Evolutionary conservation across 1,140 invertebrate genomes (phyloP).

Genomic region (Drosophila lacertosa): DNA sequence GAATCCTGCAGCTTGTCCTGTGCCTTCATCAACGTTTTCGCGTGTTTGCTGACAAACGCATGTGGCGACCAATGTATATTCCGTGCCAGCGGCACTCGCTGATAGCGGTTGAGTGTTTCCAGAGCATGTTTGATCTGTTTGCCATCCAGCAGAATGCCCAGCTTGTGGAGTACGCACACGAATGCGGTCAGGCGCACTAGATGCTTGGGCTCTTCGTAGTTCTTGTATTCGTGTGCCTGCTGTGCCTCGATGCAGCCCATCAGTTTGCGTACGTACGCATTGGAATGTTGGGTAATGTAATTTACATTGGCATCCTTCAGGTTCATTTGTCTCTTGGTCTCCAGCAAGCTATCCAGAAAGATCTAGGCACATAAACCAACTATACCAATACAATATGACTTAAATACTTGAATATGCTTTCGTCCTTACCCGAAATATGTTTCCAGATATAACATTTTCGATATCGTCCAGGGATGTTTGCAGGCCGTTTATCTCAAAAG

Average conservation of each 20-base stretch:
- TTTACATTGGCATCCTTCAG: constrained; percentile 86
- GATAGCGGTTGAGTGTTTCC: constrained; percentile 42
- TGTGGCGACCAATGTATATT: constrained; percentile 54
- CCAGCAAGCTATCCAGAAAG: constrained; percentile 88
- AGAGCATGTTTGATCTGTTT: constrained; percentile 44
- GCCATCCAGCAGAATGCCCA: constrained; percentile 58
- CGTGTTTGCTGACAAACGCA: constrained; percentile 47
- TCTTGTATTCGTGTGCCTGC: constrained; percentile 40
- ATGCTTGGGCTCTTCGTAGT: constrained; percentile 50
- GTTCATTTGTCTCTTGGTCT: constrained; percentile 86
- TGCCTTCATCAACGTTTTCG: constrained; percentile 50
- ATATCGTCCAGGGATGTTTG: constrained; percentile 62
- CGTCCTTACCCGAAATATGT: constrained; percentile 87
- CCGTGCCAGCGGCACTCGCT: constrained; percentile 34
- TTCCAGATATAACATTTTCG: constrained; percentile 86
- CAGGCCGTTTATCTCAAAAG: constrained; percentile 59
- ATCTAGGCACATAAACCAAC: constrained; percentile 52
- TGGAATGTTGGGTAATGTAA: constrained; percentile 89
- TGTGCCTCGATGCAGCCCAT: constrained; percentile 33
- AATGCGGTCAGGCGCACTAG: constrained; percentile 44
- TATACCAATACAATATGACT: neutral
- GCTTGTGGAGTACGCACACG: constrained; percentile 46
- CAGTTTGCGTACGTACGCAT: constrained; percentile 87
- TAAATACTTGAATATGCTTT: neutral
- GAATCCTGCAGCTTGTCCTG: constrained; percentile 15